Base-by-base conservation (phyloP, 2,888 invertebrate species). In the Parnassius mnemosyne region DNA sequence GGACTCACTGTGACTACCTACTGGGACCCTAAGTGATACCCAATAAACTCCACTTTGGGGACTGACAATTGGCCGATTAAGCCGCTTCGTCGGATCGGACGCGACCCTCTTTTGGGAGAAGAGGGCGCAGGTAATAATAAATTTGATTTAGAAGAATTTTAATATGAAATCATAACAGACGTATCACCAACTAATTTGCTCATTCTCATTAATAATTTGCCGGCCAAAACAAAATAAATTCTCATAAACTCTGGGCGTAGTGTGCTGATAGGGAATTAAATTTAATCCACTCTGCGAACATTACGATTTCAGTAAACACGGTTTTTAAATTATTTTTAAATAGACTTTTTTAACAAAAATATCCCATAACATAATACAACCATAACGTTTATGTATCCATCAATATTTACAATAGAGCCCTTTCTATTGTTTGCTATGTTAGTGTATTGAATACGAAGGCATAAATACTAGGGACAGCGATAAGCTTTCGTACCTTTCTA, bases 181-280 rank as follows among this genome's bases (percentile, higher is more conserved):
- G 42, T 44, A 65, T 47, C 34, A 13, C 53, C 34, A 52, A 42
- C 57, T 60, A 52, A 60, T 63, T 65, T 57, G 52, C 49, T 53
- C 25, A 13, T 47, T 47, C 52, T 65, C 63, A 65, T 65, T 57
- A 63, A 60, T 63, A 63, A 65, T 65, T 65, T 60, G 53, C 42
- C 50, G 16, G 57, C 58, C 53, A 60, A 62, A 61, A 54, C 49
- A 61, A 58, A 61, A 61, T 59, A 65, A 57, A 61, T 59, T 34
- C 55, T 56, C 61, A 53, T 60, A 56, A 65, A 60, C 53, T 46
- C 57, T 53, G 11, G 46, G 58, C 61, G 55, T 61, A 61, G 61
- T 61, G 59, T 61, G 58, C 61, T 41, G 52, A 53, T 52, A 56
- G 61, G 60, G 54, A 43, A 58, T 60, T 54, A 57, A 55, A 65